Base-by-base conservation (phyloP, 2,113 vertebrate genomes). In the Hirundichthys speculiger region DNA sequence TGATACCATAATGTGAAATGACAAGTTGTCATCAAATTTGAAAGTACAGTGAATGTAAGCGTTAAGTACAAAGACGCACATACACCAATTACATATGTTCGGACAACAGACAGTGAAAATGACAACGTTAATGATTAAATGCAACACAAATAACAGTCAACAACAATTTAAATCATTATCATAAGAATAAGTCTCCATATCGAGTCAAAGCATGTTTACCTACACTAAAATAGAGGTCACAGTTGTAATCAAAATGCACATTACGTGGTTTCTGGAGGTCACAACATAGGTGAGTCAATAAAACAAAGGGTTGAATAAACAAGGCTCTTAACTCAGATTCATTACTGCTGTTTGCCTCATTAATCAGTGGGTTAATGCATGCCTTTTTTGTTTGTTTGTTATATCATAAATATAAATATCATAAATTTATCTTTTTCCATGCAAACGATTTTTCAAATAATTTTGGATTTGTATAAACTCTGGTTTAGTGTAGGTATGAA, bases 261-360 rank as follows among this genome's bases (percentile, higher is more conserved):
- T 61, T 34, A 38, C 42, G 30, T 38, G 14, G 51, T 45, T 71
- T 64, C 13, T 49, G 48, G 12, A 38, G 45, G 69, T 73, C 49
- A 72, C 42, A 46, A 13, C 55, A 60, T 12, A 58, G 61, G 22
- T 61, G 41, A 74, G 39, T 64, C 41, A 55, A 48, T 64, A 69
- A 49, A 82, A 51, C 22, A 57, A 13, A 27, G 20, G 43, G 41
- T 66, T 21, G 42, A 25, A 62, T 64, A 40, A 46, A 65, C n/a
- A 48, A 59, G 27, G 34, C 58, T 77, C 13, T 77, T 59, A 21
- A 71, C 48, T 63, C 25, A n/a, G 22, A 19, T 43, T 57, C 5
- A 54, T 64, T 56, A 39, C 9, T 64, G 30, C 50, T 59, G 3
- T 41, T 51, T 68, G 38, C 20, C 63, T 50, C 45, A 41, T 27